Percentiles rank a stretch among this genome's conserved stretches.
Conservation (phyloP, 2,797 vertebrate genomes). For the Eospalax fontanierii region DNA sequence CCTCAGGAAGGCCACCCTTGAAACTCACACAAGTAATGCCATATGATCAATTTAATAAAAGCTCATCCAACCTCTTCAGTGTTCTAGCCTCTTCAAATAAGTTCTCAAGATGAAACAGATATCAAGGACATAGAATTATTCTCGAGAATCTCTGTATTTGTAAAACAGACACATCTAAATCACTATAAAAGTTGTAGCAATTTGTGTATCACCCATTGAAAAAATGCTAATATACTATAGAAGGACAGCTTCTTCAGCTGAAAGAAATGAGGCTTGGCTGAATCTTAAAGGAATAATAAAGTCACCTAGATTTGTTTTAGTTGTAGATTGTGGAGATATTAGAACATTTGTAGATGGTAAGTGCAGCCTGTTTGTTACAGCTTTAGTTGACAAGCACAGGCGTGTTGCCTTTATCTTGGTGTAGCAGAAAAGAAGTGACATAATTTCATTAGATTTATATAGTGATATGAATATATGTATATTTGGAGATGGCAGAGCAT, state of each 20-base stretch:
- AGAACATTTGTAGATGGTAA: background rate
- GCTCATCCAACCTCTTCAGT: background rate
- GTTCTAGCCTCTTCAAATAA: background rate
- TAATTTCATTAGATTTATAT: background rate
- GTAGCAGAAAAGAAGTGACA: background rate
- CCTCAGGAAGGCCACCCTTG: background rate
- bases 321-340: background rate
- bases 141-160: background rate
- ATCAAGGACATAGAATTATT: background rate
- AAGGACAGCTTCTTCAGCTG: background rate
- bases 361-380: background rate
- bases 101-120: background rate
- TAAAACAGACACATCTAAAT: background rate
- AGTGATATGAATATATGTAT: too few relatives aligned
- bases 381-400: background rate
- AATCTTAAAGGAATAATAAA: background rate
- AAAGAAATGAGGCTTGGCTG: background rate
- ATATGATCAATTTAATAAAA: background rate
- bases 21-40: background rate
- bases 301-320: background rate
- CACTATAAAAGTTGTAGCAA: slow-evolving; percentile 15
- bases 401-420: background rate
- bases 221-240: background rate
- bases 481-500: background rate
- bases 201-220: background rate